Evolutionary conservation across 2,888 invertebrate genomes (phyloP).

Genomic region (Harpalus rufipes): DNA sequence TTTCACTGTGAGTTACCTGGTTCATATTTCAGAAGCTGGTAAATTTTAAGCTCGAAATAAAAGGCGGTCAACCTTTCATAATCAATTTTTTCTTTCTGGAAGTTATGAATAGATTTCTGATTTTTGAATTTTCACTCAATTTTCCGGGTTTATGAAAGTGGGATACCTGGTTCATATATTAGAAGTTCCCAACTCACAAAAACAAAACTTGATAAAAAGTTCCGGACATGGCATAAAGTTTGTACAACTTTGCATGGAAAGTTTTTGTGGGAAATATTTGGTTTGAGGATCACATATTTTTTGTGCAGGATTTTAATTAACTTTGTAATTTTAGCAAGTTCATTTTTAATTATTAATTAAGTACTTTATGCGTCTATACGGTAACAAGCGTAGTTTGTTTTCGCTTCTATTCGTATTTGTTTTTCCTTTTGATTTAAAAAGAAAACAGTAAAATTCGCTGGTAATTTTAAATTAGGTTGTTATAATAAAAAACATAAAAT

Average conservation of each 20-base stretch:
- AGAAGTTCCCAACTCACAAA: background rate
- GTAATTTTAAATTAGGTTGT: no score
- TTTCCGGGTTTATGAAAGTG: slow-evolving; percentile 12
- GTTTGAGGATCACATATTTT: slow-evolving; percentile 7
- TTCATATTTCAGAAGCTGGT: no score
- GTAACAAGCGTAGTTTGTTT: background rate
- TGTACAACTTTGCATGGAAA: background rate
- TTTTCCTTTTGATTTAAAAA: no score
- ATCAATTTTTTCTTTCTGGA: no score
- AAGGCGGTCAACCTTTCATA: no score
- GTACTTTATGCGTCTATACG: background rate
- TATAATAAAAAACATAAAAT: no score
- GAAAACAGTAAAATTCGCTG: no score
- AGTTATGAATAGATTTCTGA: background rate
- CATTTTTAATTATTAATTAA: slow-evolving; percentile 34
- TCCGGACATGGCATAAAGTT: background rate
- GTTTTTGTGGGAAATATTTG: slow-evolving; percentile 30
- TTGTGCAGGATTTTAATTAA: slow-evolving; percentile 25
- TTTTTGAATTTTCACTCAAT: slow-evolving; percentile 2
- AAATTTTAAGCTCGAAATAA: no score
- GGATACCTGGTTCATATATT: background rate
- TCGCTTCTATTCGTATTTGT: background rate
- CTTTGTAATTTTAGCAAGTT: slow-evolving; percentile 19
- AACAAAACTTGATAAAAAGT: slow-evolving; percentile 34
- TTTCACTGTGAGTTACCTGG: slow-evolving; percentile 6